A percentile compares a stretch with the other conserved stretches of the same genome.
Evolutionary conservation across 2,113 vertebrate genomes (phyloP).

Genomic region (Cyphomyrus discorhynchus): DNA sequence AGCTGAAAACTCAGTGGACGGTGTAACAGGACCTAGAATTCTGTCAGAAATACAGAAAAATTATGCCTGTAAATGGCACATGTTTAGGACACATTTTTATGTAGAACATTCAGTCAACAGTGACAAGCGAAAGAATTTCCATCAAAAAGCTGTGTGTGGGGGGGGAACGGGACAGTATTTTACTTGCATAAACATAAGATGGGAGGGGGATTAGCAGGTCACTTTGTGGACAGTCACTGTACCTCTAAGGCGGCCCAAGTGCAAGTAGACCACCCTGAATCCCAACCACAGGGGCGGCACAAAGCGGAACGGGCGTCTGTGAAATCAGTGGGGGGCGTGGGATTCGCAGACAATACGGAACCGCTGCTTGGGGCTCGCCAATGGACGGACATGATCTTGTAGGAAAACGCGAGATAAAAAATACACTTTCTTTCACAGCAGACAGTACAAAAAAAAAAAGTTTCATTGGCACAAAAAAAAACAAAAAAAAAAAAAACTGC

Average conservation of each 20-base stretch:
- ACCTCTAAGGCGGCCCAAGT: constrained; percentile 13
- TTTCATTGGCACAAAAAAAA: constrained; percentile 51
- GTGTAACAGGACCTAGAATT: not conserved
- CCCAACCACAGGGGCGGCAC: not conserved
- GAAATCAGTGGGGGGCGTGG: constrained; percentile 8
- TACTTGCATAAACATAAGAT: not conserved
- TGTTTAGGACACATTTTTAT: not conserved
- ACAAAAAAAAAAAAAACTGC: constrained; percentile 31
- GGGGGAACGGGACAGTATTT: not conserved
- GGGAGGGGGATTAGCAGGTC: not conserved
- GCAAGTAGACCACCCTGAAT: constrained; percentile 16
- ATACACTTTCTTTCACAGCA: constrained; percentile 50
- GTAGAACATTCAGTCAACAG: not conserved
- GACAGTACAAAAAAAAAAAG: constrained; percentile 50
- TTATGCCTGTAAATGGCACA: not conserved
- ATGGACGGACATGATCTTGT: constrained; percentile 16
- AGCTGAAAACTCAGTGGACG: not conserved
- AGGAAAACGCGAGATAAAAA: constrained; percentile 50
- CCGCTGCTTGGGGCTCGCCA: constrained; percentile 1
- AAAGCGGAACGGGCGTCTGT: not conserved
- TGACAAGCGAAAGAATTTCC: not conserved
- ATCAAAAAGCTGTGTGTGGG: not conserved
- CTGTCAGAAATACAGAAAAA: not conserved
- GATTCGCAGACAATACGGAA: constrained; percentile 19
- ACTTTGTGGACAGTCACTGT: constrained; percentile 17